Conservation (phyloP, 2,113 vertebrate species). For the Thunnus thynnus region DNA sequence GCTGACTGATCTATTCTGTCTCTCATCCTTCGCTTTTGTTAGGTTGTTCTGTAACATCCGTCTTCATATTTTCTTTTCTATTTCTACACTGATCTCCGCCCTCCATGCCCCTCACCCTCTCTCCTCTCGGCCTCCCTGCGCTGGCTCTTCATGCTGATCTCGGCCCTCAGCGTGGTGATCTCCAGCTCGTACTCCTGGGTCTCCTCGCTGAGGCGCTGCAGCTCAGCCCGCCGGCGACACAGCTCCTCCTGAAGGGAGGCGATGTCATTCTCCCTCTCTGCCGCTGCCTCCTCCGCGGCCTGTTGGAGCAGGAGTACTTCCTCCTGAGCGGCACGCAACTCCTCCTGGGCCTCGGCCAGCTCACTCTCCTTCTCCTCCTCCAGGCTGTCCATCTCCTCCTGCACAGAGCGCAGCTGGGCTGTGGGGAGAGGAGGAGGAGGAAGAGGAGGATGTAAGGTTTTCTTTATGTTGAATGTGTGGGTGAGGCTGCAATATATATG, state of each 20-base stretch:
- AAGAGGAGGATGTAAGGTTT: slow-evolving; percentile 12
- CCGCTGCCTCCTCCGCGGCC: slow-evolving; percentile 87
- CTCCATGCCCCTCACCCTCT: slow-evolving; percentile 73
- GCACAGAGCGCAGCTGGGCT: slow-evolving; percentile 90
- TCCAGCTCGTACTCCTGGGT: slow-evolving; percentile 90
- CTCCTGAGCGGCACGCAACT: slow-evolving; percentile 85
- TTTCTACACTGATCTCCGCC: neutral
- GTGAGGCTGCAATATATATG: slow-evolving; percentile 28
- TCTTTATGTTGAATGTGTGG: slow-evolving; percentile 39
- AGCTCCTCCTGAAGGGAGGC: slow-evolving; percentile 91
- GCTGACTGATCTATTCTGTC: neutral
- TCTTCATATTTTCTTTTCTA: neutral
- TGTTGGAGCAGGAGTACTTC: slow-evolving; percentile 88
- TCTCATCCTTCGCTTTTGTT: neutral
- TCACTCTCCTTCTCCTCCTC: slow-evolving; percentile 90
- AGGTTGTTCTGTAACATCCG: neutral
- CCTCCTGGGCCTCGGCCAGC: slow-evolving; percentile 86
- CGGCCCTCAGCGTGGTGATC: slow-evolving; percentile 88
- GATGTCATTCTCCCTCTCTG: slow-evolving; percentile 90
- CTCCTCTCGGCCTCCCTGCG: slow-evolving; percentile 82
- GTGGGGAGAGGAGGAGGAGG: slow-evolving; percentile 23
- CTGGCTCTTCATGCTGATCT: slow-evolving; percentile 90
- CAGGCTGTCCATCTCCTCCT: slow-evolving; percentile 90
- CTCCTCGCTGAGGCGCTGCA: slow-evolving; percentile 85
- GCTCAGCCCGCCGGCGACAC: slow-evolving; percentile 86